Evolutionary conservation across 2,888 invertebrate species (phyloP), one percentile per base, ranked within the genome.

Genomic region (Tetheella fluctuosa): DNA sequence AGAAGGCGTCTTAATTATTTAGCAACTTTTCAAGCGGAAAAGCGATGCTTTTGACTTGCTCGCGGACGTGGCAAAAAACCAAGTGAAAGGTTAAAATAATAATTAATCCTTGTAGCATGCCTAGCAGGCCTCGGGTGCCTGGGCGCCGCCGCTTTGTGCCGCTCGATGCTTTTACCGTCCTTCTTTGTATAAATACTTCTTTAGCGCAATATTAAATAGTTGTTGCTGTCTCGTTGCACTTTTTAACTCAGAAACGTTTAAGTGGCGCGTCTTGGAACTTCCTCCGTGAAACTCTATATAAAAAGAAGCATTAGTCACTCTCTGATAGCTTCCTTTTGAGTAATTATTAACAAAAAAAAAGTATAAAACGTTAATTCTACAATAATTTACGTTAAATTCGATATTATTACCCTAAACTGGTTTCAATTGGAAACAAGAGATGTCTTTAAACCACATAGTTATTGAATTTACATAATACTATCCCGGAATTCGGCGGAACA

Each of bases 41-140:
- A 85, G 90, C 89, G 86, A 88, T 88, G 91, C 90, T 90, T 91
- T 91, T 91, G 90, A 91, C 91, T 91, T 86, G 89, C 83, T 85
- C 80, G 79, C 76, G 80, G 78, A 80, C 77, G 79, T 65, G 76
- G 86, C 85, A 91, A 93, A 92, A 93, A 92, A 91, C 82, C 82
- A 79, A 84, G 80, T 76, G 84, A 88, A 89, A 92, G 83, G 88
- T 88, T 92, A 91, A 92, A 93, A 92, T 93, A 91, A 93, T 93
- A 92, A 93, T 92, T 93, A 93, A 93, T 93, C 92, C 91, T 87
- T 80, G 81, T 74, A 81, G 81, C 78, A 79, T 71, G 80, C 76
- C 77, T 73, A 63, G 72, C 57, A 63, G 60, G 61, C 61, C 56
- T 57, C 53, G 68, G 73, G 61, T 59, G 61, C 61, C 56, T 57